phyloP scores from a whole-genome alignment of 2,113 vertebrate species.

The Urocitellus parryii region DNA sequence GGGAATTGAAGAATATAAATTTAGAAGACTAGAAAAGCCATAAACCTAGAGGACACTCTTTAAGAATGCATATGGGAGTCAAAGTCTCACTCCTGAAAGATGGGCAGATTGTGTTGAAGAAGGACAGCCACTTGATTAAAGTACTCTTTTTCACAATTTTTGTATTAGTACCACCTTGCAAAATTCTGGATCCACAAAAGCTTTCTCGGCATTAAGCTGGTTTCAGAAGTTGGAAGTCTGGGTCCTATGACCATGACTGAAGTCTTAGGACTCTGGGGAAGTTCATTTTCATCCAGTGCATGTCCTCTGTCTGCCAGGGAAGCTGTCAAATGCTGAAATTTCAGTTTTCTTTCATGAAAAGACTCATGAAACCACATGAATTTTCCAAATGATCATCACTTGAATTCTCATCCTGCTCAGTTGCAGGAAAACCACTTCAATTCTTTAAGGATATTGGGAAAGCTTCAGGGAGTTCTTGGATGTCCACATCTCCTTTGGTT shows the following conservation, averaged over 20 bases:
- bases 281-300: background rate
- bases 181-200: background rate
- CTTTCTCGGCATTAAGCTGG: background rate
- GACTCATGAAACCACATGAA: background rate
- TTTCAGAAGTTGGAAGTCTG: background rate
- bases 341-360: no score
- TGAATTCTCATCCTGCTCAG: background rate
- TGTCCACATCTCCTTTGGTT: background rate
- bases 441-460: background rate
- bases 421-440: background rate
- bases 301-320: background rate
- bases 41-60: background rate
- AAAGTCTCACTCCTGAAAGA: background rate
- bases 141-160: background rate
- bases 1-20: background rate
- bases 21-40: background rate
- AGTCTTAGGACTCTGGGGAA: background rate
- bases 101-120: background rate
- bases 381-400: background rate
- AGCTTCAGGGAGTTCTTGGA: background rate
- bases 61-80: background rate
- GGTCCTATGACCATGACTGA: rapidly evolving
- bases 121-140: background rate
- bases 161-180: background rate
- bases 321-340: background rate